phyloP scores from a whole-genome alignment of 2,113 vertebrate species.

The Anhinga rufa region DNA sequence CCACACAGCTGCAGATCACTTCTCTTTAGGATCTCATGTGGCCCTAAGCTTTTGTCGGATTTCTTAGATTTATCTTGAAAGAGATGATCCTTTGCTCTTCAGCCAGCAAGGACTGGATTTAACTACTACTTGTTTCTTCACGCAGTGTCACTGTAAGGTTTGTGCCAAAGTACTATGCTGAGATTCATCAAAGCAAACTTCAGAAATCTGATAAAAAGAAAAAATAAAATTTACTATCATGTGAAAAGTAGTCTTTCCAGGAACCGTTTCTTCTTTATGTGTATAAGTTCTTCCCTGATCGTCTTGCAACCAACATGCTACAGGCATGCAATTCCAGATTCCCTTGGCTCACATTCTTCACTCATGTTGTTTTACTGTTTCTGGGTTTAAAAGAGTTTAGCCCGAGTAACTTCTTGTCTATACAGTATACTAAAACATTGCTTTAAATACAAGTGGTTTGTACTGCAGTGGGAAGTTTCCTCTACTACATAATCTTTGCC shows the following conservation, averaged over 20 bases:
- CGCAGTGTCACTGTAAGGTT: not conserved
- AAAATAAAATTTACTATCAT: not conserved
- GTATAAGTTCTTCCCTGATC: not conserved
- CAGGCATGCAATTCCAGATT: not conserved
- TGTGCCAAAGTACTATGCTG: not conserved
- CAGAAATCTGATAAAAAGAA: not conserved
- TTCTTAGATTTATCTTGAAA: not conserved
- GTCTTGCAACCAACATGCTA: not conserved
- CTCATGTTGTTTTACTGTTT: not conserved
- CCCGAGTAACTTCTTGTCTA: not conserved
- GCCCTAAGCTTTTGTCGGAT: not conserved
- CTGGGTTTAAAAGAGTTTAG: not conserved
- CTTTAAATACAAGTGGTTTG: not conserved
- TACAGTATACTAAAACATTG: not conserved
- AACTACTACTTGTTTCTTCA: not conserved
- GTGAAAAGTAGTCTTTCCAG: not conserved
- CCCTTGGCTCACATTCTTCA: not conserved
- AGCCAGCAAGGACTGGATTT: not conserved
- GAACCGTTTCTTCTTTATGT: not conserved
- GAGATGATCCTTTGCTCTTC: not conserved
- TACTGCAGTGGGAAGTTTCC: not conserved
- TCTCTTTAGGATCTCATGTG: not conserved
- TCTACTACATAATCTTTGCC: not conserved
- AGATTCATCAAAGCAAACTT: not conserved
- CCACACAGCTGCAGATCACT: not conserved